Percentiles rank a stretch among this genome's conserved stretches.
phyloP scores from a whole-genome alignment of 2,797 vertebrate genomes.

The Scomberomorus guttatus region DNA sequence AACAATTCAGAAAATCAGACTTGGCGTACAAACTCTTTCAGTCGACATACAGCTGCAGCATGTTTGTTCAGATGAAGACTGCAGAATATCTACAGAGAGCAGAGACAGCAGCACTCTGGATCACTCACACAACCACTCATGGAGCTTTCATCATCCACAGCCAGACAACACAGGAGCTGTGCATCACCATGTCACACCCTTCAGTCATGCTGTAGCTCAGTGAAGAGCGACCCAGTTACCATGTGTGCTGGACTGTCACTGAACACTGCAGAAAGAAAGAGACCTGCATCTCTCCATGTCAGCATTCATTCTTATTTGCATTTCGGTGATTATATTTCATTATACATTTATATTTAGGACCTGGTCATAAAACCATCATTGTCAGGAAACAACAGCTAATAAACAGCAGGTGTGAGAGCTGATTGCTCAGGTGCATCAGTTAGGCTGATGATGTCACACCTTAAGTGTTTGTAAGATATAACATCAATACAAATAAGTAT shows the following conservation, averaged over 20 bases:
- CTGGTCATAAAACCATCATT: no score
- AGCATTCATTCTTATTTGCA: no score
- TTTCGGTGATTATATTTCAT: no score
- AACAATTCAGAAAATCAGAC: background rate
- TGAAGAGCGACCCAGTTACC: conserved; percentile 3
- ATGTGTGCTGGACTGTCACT: background rate
- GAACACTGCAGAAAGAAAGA: background rate
- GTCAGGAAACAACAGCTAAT: background rate
- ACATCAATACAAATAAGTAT: no score
- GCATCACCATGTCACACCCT: conserved; percentile 3
- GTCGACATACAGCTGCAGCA: background rate
- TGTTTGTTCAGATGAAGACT: background rate
- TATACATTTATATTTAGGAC: no score
- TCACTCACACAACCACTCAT: background rate
- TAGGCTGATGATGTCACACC: background rate
- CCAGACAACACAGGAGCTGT: conserved; percentile 16
- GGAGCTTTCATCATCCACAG: conserved; percentile 11
- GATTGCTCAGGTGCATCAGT: background rate
- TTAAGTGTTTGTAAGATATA: background rate
- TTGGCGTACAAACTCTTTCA: background rate
- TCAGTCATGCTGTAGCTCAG: background rate
- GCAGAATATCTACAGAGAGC: conserved; percentile 10
- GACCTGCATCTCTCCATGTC: background rate
- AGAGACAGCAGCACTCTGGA: background rate
- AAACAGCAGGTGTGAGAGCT: background rate